These are phyloP conservation scores for Gallinago undulata DNA, from an alignment of 2,113 vertebrate species.

Conservation along the genomic window DNA sequence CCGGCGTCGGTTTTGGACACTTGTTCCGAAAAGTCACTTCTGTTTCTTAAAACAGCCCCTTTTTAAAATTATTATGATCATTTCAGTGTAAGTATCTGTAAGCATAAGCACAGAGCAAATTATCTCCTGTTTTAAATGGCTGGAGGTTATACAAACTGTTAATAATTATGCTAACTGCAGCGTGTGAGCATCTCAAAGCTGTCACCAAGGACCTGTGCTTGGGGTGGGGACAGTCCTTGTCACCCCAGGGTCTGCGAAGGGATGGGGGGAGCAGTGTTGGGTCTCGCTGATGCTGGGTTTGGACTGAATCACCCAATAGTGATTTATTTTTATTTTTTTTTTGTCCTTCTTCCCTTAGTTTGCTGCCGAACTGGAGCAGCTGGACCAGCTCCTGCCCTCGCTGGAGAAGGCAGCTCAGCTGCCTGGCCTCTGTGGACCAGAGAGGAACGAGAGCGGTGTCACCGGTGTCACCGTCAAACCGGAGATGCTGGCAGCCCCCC, in stretches of 20 bases:
- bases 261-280: neutral
- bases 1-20: neutral
- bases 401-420: conserved; percentile 79
- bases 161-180: neutral
- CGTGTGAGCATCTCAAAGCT: accelerated
- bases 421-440: conserved; percentile 68
- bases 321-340: neutral
- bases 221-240: neutral
- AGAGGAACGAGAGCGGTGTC: conserved; percentile 71
- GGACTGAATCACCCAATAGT: neutral
- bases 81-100: neutral
- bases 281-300: neutral
- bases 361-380: conserved; percentile 82
- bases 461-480: conserved; percentile 78
- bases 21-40: neutral
- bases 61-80: neutral
- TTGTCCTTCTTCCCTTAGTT: conserved; percentile 44
- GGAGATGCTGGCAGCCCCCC: conserved; percentile 72
- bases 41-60: neutral
- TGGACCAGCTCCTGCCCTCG: conserved; percentile 85
- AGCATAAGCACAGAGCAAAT: neutral
- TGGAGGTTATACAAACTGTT: neutral
- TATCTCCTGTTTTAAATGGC: neutral
- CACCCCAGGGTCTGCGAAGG: neutral
- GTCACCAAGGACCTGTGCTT: accelerated